A percentile compares a stretch with the other conserved stretches of the same genome.
These are phyloP conservation scores for Semnornis frantzii DNA, from an alignment of 2,113 vertebrate genomes.

Conservation along the genomic window DNA sequence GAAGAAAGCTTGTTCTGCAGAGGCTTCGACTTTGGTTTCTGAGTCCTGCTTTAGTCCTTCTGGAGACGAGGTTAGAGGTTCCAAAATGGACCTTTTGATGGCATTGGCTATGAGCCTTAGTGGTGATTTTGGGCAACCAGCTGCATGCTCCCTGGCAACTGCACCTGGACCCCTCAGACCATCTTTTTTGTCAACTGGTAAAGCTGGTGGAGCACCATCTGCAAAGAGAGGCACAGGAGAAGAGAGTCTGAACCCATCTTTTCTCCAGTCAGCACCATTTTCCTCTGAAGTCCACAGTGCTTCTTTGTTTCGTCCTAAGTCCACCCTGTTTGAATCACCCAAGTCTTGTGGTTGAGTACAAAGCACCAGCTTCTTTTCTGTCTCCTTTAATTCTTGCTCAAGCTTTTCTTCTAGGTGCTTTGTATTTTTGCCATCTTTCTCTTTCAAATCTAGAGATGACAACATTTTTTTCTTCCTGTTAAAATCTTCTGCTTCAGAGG, in stretches of 20 bases:
- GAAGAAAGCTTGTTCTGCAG: conserved; percentile 28
- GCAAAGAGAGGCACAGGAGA: not conserved
- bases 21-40: conserved; percentile 11
- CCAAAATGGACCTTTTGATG: conserved; percentile 69
- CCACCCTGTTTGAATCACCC: not conserved
- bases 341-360: conserved; percentile 20
- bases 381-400: not conserved
- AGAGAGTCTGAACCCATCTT: not conserved
- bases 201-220: not conserved
- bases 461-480: not conserved
- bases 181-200: not conserved
- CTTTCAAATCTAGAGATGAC: not conserved
- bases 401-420: not conserved
- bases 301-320: not conserved
- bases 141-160: not conserved
- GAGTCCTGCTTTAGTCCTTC: conserved; percentile 57
- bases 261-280: not conserved
- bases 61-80: conserved; percentile 32
- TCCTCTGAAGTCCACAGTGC: not conserved
- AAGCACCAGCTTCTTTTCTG: conserved; percentile 48
- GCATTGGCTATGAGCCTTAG: conserved; percentile 70
- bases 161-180: not conserved
- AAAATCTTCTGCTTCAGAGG: not conserved
- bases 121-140: conserved; percentile 59
- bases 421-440: not conserved